A percentile compares a stretch with the other conserved stretches of the same genome.
Conservation (phyloP, 2,797 vertebrate genomes). For the Myripristis murdjan region DNA sequence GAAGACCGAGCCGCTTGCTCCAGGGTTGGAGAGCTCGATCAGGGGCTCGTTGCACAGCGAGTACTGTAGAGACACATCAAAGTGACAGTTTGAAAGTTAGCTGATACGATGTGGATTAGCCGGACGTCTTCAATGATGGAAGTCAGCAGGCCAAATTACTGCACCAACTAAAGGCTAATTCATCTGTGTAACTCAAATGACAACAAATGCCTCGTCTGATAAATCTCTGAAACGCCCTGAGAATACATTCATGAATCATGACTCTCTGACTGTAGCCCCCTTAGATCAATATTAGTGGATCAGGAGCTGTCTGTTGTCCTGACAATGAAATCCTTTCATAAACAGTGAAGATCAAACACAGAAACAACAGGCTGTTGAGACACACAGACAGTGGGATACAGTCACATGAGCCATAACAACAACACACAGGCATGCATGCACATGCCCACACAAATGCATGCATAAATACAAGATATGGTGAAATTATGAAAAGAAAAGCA, state of each 20-base stretch:
- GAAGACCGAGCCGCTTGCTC: slow-evolving; percentile 97
- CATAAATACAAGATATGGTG: not conserved
- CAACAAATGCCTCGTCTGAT: not conserved
- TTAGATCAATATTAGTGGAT: slow-evolving; percentile 3
- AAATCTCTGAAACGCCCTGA: not conserved
- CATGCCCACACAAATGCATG: slow-evolving; percentile 14
- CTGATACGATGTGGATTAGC: too few species aligned
- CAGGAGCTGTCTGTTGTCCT: not conserved
- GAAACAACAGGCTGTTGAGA: slow-evolving; percentile 6
- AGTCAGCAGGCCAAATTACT: too few species aligned
- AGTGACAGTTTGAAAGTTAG: too few species aligned
- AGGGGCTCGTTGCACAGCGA: slow-evolving; percentile 97
- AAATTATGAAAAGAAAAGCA: not conserved
- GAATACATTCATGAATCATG: not conserved
- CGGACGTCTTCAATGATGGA: too few species aligned
- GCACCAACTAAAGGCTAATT: too few species aligned
- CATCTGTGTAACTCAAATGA: not conserved
- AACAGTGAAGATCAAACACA: slow-evolving; percentile 24
- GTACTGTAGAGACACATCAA: slow-evolving; percentile 83
- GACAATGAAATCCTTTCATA: slow-evolving; percentile 6
- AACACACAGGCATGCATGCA: slow-evolving; percentile 1
- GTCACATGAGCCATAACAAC: not conserved
- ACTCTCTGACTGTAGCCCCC: not conserved
- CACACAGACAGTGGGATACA: not conserved
- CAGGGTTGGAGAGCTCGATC: slow-evolving; percentile 97